Base-by-base conservation (phyloP, 2,797 vertebrate species). In the Aplochiton taeniatus region DNA sequence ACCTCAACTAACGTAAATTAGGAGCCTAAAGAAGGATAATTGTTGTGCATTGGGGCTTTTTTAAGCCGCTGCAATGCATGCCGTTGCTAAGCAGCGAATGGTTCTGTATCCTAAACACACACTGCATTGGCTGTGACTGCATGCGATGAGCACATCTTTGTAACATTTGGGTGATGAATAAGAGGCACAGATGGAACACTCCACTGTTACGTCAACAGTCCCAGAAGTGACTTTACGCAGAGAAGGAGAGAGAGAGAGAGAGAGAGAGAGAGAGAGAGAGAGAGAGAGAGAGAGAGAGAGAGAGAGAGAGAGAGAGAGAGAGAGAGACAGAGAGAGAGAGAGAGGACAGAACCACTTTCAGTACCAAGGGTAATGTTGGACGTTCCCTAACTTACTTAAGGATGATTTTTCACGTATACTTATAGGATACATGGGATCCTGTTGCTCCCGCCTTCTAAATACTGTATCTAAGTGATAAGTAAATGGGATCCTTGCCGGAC, bases 101-200 rank as follows among this genome's bases (percentile, higher is more conserved):
- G 43, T 46, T 54, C 46, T 62, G 44, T 63, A 58, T 62, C 66
- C 61, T 58, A 56, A 68, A 71, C 54, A 58, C 42, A 77, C 31
- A 54, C 47, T 55, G 31, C 31, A n/a, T 68, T 58, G 49, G 67
- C 44, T 51, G 46, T 71, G 66, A 76, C 68, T 68, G 49, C 63
- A 69, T 58, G 53, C 68, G 60, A 72, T 73, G 68, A 76, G 72
- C 71, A 49, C 69, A 72, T 73, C 84, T 69, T 71, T 47, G 52
- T 62, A 83, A 77, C 62, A 65, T 60, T 54, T 53, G 60, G 54
- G 41, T 58, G 52, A 83, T 82, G 84, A 87, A 82, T 79, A 78
- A 81, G 71, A 68, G 63, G 42, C 47, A 56, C 61, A 68, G 50
- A 52, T 52, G 50, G 18, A 16, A 47, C 46, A 47, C 52, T 19